These are phyloP conservation scores for Atta cephalotes DNA, from an alignment of 1,140 invertebrate species.

Conservation along the genomic window DNA sequence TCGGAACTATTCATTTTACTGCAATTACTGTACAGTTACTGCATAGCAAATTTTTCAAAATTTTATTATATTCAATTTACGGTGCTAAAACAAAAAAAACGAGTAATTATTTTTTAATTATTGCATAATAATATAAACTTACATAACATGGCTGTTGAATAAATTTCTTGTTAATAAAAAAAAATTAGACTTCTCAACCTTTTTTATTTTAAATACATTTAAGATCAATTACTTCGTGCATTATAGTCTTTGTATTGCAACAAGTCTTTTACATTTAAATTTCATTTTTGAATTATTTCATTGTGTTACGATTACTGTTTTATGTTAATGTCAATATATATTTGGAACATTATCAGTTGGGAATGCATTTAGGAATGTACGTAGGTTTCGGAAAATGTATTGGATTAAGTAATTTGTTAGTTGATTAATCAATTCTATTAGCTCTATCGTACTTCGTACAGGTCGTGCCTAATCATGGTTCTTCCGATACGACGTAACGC, in stretches of 20 bases:
- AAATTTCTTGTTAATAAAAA: not conserved
- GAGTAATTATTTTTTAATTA: not conserved
- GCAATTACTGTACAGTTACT: no score
- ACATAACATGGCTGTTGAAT: not conserved
- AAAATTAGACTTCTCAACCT: not conserved
- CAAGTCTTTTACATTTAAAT: conserved; percentile 29
- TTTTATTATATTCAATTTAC: not conserved
- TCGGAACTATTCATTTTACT: not conserved
- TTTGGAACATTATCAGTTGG: conserved; percentile 29
- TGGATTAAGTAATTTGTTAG: conserved; percentile 5
- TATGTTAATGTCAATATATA: conserved; percentile 2
- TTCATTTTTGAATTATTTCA: not conserved
- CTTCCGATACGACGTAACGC: conserved; percentile 61
- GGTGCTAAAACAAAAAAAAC: not conserved
- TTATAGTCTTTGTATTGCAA: conserved; percentile 44
- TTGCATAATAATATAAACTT: not conserved
- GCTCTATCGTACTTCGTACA: conserved; percentile 77
- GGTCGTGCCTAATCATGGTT: conserved; percentile 76
- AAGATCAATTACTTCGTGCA: not conserved
- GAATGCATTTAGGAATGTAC: not conserved
- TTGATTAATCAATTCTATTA: conserved; percentile 66
- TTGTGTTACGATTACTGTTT: no score
- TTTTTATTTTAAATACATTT: not conserved
- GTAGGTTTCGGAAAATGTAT: not conserved
- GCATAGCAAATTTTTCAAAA: not conserved